Evolutionary conservation across 1,140 invertebrate genomes (phyloP), one percentile per base, ranked within the genome.

Genomic region (Macrobrachium rosenbergii): DNA sequence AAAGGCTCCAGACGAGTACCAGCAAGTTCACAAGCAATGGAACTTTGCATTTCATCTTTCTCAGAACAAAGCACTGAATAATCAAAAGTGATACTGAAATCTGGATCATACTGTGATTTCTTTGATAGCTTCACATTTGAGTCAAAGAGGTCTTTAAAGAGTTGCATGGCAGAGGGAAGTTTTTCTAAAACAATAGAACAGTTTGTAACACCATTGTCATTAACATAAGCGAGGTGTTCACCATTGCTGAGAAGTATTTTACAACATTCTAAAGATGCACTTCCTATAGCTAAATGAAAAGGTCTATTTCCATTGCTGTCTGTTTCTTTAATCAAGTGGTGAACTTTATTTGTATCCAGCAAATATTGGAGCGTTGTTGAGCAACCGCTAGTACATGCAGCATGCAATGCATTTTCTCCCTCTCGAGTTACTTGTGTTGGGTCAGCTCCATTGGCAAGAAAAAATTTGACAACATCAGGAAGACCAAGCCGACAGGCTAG

Each of bases 1-100:
- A 97, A 91, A 75, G 60, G 28, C 10, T 82, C 77, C 19, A 81
- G n/a, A 59, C 52, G 28, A 45, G 77, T 80, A 28, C 67, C 43
- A 19, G 63, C 75, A n/a, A 87, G 52, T 23, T 87, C 85, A n/a
- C 77, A 81, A 14, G 81, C 76, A 60, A 87, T 43, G 21, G 77
- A 87, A 10, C 73, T 63, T 37, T 87, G 63, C 28, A 81, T 67
- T 10, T 82, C 67, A 59, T 67, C 58, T 19, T 16, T 63, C 23
- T 81, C 67, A 0, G 85, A 87, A 5, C 80, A 21, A 16, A 87
- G 59, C 21, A 87, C 59, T 2, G 85, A 87, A 58, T 78, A 87
- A 58, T 87, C 79, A 16, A 87, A 78, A 17, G 73, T 87, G 19
- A 87, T 69, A 7, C 60, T 60, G 73, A 87, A 87, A 8, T 87